Conservation (phyloP, 2,113 vertebrate genomes). For the Stictonetta naevosa region DNA sequence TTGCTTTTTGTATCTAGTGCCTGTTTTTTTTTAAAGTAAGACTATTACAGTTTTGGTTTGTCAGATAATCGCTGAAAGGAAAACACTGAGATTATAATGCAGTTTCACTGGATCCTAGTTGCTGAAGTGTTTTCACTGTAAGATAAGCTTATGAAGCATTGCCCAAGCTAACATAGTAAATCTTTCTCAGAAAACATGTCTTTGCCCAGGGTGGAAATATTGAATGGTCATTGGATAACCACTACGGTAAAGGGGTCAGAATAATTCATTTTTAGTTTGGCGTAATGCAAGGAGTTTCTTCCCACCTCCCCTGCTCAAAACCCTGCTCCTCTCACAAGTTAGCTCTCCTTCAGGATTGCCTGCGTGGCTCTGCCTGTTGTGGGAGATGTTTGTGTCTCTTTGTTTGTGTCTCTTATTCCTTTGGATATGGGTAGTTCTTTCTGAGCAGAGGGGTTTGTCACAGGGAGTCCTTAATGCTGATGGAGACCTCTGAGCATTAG, state of each 20-base stretch:
- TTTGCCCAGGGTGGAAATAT: conserved; percentile 75
- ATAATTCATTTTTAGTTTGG: conserved; percentile 69
- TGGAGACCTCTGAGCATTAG: not conserved
- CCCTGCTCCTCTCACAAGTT: not conserved
- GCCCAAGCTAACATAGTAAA: conserved; percentile 78
- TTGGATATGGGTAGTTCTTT: not conserved
- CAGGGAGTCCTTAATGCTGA: not conserved
- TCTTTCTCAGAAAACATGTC: conserved; percentile 74
- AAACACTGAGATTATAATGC: conserved; percentile 69
- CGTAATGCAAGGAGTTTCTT: conserved; percentile 12
- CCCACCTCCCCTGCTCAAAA: conserved; percentile 12
- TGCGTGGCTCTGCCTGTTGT: not conserved
- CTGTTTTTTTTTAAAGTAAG: conserved; percentile 46
- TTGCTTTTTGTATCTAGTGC: conserved; percentile 53
- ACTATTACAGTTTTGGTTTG: conserved; percentile 68
- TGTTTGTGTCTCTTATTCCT: too few species aligned
- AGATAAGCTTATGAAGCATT: conserved; percentile 71
- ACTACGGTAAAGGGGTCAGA: conserved; percentile 66
- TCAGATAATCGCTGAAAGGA: conserved; percentile 66
- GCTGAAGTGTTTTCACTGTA: conserved; percentile 71
- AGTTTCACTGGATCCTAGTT: conserved; percentile 54
- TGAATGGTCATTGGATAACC: conserved; percentile 73
- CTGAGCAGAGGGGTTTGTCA: not conserved
- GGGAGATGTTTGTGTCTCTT: not conserved
- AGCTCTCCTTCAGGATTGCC: not conserved